Conservation (phyloP, 2,888 invertebrate genomes). For the Pollenia amentaria region DNA sequence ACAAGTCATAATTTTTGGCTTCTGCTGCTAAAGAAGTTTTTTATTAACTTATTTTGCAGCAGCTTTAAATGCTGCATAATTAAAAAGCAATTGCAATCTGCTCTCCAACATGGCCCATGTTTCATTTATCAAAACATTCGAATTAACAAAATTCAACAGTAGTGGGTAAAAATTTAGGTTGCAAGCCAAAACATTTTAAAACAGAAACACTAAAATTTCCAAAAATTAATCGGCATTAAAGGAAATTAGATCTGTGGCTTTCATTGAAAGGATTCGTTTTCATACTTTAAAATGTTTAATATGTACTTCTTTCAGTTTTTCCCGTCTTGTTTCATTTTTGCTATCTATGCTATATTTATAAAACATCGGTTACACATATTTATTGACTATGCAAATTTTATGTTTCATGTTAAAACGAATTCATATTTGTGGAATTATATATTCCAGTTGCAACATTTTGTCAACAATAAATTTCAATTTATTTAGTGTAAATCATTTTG, state of each 20-base stretch:
- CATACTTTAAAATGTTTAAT: no score
- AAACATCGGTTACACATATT: neutral
- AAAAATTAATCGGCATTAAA: no score
- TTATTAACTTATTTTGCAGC: slow-evolving; percentile 35
- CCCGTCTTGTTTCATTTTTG: neutral
- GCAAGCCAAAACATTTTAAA: no score
- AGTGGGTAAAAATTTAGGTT: neutral
- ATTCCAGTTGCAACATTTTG: slow-evolving; percentile 73
- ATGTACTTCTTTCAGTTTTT: no score
- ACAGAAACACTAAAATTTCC: no score
- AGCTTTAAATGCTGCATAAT: slow-evolving; percentile 60
- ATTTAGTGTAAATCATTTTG: slow-evolving; percentile 84
- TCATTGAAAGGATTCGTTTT: no score
- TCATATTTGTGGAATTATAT: slow-evolving; percentile 53
- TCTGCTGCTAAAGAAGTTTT: neutral
- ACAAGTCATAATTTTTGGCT: slow-evolving; percentile 12
- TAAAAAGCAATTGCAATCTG: slow-evolving; percentile 60
- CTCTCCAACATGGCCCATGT: slow-evolving; percentile 27
- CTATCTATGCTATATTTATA: neutral
- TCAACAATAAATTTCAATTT: slow-evolving; percentile 82
- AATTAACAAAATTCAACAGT: neutral
- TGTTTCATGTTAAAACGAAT: slow-evolving; percentile 61
- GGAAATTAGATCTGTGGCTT: no score
- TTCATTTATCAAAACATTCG: slow-evolving; percentile 32
- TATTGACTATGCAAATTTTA: slow-evolving; percentile 39